Evolutionary conservation across 2,797 vertebrate genomes (phyloP).

Genomic region (Lacerta agilis): DNA sequence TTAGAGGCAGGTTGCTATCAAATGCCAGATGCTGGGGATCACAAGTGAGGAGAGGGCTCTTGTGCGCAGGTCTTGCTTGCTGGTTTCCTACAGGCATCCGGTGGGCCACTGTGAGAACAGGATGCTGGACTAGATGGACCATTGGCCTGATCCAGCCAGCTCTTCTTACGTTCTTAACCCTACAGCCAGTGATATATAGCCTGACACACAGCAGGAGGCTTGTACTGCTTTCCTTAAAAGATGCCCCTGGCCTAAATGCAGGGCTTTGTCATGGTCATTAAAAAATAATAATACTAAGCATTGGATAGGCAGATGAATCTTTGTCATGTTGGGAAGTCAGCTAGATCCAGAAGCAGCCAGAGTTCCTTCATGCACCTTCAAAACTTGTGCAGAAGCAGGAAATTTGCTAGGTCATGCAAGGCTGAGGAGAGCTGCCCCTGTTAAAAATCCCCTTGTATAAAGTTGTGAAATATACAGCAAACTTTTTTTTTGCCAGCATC

Average conservation of each 20-base stretch:
- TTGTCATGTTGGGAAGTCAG: neutral
- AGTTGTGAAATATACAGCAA: neutral
- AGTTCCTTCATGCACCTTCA: neutral
- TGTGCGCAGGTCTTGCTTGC: too few species aligned
- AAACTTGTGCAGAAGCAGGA: neutral
- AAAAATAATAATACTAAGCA: neutral
- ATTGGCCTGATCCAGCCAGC: too few species aligned
- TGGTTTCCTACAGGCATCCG: too few species aligned
- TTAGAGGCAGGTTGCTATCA: neutral
- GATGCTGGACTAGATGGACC: too few species aligned
- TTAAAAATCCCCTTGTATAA: neutral
- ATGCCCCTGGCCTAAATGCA: neutral
- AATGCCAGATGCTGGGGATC: too few species aligned
- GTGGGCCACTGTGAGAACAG: too few species aligned
- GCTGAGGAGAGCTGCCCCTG: neutral
- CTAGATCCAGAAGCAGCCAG: neutral
- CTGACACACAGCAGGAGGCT: neutral
- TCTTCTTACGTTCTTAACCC: too few species aligned
- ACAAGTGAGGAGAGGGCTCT: too few species aligned
- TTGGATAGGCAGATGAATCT: neutral
- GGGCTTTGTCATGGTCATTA: neutral
- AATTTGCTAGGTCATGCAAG: neutral
- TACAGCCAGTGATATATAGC: neutral
- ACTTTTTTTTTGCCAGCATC: neutral
- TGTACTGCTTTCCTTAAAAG: neutral